phyloP scores from a whole-genome alignment of 2,797 vertebrate genomes.

The Coranthus polyacanthus region DNA sequence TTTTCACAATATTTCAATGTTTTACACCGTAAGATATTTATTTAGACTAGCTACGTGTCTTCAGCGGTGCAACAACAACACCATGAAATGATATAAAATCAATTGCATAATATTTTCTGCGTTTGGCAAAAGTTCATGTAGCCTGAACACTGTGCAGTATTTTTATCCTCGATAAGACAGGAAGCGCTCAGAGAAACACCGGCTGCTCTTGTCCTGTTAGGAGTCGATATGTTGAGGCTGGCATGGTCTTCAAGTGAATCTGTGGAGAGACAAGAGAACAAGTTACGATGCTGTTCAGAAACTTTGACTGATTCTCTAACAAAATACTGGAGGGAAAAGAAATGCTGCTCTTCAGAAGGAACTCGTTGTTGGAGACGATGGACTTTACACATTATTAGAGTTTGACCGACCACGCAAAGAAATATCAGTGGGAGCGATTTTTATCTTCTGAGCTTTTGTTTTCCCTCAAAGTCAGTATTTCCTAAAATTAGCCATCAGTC shows the following conservation, averaged over 20 bases:
- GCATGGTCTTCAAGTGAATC: constrained; percentile 99
- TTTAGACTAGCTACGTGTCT: constrained; percentile 24
- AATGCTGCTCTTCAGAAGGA: no score
- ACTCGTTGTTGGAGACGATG: no score
- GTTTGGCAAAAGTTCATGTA: constrained; percentile 65
- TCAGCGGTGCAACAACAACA: constrained; percentile 57
- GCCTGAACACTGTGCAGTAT: constrained; percentile 46
- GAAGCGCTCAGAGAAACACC: constrained; percentile 87
- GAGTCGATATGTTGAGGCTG: constrained; percentile 94
- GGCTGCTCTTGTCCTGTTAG: constrained; percentile 97
- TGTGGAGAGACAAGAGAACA: constrained; percentile 56
- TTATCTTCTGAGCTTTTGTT: no score
- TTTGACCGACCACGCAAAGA: no score
- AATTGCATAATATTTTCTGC: constrained; percentile 72
- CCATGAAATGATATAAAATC: constrained; percentile 32
- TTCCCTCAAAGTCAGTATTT: no score
- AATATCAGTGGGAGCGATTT: no score
- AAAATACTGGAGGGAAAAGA: no score
- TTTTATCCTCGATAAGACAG: constrained; percentile 28
- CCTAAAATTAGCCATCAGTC: no score
- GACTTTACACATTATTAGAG: no score
- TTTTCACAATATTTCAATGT: constrained; percentile 42
- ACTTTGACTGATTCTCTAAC: no score
- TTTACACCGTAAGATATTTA: constrained; percentile 57
- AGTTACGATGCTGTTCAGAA: no score